phyloP scores from a whole-genome alignment of 2,113 vertebrate species.

The Oryzias woworae region DNA sequence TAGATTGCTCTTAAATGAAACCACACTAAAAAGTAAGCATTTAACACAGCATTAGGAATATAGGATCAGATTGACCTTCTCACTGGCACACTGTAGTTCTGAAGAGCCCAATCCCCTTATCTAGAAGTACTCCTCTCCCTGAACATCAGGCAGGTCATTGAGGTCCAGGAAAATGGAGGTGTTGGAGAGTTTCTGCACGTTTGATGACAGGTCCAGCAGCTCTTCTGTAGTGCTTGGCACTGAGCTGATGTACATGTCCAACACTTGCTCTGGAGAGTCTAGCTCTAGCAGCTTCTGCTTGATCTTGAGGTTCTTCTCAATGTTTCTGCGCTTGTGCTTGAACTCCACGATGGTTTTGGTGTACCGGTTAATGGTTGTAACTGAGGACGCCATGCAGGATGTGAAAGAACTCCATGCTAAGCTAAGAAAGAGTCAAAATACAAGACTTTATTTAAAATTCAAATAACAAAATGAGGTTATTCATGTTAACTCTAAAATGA shows the following conservation, averaged over 20 bases:
- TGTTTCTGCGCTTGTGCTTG: slow-evolving; percentile 86
- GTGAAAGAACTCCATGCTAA: slow-evolving; percentile 92
- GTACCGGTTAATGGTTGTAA: slow-evolving; percentile 88
- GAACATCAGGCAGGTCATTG: slow-evolving; percentile 61
- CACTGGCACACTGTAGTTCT: not conserved
- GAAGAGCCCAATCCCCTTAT: not conserved
- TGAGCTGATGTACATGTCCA: slow-evolving; percentile 87
- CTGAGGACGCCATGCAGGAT: slow-evolving; percentile 88
- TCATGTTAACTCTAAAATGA: too few relatives aligned
- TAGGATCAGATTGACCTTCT: not conserved
- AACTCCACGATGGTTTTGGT: slow-evolving; percentile 87
- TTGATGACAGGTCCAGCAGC: slow-evolving; percentile 74
- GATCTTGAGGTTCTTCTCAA: slow-evolving; percentile 86
- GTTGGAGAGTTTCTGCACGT: slow-evolving; percentile 74
- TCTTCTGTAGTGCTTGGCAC: slow-evolving; percentile 80
- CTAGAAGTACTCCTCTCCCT: slow-evolving; percentile 76
- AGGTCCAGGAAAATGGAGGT: slow-evolving; percentile 80
- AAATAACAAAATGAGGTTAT: too few relatives aligned
- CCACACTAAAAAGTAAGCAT: too few relatives aligned
- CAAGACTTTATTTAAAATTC: too few relatives aligned
- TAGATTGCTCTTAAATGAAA: too few relatives aligned
- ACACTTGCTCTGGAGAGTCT: slow-evolving; percentile 81
- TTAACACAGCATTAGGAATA: too few relatives aligned
- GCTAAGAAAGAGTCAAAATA: slow-evolving; percentile 58
- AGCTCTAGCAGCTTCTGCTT: slow-evolving; percentile 82